Base-by-base conservation (phyloP, 2,888 invertebrate genomes). In the Drosophila robusta region DNA sequence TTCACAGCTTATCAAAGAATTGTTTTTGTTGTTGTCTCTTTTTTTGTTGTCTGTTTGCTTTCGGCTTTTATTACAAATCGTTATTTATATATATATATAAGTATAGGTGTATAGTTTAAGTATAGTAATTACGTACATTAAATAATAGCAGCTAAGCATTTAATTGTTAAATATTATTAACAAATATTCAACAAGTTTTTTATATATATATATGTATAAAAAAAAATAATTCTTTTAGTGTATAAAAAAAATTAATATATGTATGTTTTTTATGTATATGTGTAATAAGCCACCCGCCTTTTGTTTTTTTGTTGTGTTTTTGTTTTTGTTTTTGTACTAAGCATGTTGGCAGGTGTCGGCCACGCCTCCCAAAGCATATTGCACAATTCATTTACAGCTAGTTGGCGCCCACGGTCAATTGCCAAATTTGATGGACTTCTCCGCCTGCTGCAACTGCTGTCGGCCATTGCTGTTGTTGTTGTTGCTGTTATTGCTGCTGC, bases 401-500 rank as follows among this genome's bases (percentile, higher is more conserved):
- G 6, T 26, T 44, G 38, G 26, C 16, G 5, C 6, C 24, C 41
- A 26, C 24, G 9, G 11, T 88, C 61, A 92, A 58, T 92, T 92
- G 47, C 91, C 92, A 73, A 92, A 92, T 46, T 90, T 92, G 41
- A 92, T 92, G 34, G 90, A 88, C 75, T 92, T 92, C 42, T 92
- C 92, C 29, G 76, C 64, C 2, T 80, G 78, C 24, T 83, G 83
- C 57, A 76, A 18, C 71, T 80, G 62, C 80, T 79, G 54, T 24
- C 56, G 63, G 22, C 26, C 42, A 46, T 26, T 61, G 64, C 12
- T 57, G 32, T 39, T 62, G 38, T 14, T 78, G 60, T 77, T 81
- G 51, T 46, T 76, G 45, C 4, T 75, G 77, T 22, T 84, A 82
- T 46, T 76, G 45, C 9, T 75, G 77, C 18, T 84, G 82, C 42